Percentiles rank a stretch among this genome's conserved stretches.
Evolutionary conservation across 2,888 invertebrate species (phyloP).

Genomic region (Formica aserva): DNA sequence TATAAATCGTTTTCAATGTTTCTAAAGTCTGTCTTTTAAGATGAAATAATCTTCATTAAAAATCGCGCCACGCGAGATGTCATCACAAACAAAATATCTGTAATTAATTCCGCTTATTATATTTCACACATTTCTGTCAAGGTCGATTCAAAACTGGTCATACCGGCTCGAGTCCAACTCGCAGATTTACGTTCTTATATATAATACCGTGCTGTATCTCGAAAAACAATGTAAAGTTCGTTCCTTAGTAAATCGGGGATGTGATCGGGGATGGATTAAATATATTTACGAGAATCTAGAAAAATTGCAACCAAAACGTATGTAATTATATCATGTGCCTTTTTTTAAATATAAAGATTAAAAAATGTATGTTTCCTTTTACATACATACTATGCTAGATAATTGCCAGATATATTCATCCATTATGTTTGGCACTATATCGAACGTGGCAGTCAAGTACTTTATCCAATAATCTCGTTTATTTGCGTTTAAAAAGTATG

Average conservation of each 20-base stretch:
- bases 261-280: not conserved
- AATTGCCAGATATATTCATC: not conserved
- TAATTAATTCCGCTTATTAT: constrained; percentile 72
- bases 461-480: no score
- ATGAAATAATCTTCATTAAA: constrained; percentile 20
- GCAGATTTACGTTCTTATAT: constrained; percentile 55
- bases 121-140: constrained; percentile 65
- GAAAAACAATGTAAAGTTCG: constrained; percentile 18
- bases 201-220: not conserved
- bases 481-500: no score
- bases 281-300: not conserved
- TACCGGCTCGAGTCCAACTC: constrained; percentile 44
- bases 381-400: not conserved
- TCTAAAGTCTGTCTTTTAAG: constrained; percentile 31
- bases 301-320: not conserved
- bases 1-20: constrained; percentile 16
- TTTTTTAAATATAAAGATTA: not conserved
- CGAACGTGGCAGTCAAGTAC: no score
- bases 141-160: constrained; percentile 66
- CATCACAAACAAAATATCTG: constrained; percentile 48
- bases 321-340: not conserved
- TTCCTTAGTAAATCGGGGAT: not conserved
- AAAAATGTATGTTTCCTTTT: not conserved
- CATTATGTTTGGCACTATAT: no score
- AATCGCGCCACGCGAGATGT: constrained; percentile 41